These are phyloP conservation scores for Eupithecia abbreviata DNA, from an alignment of 2,888 invertebrate species.

Conservation along the genomic window DNA sequence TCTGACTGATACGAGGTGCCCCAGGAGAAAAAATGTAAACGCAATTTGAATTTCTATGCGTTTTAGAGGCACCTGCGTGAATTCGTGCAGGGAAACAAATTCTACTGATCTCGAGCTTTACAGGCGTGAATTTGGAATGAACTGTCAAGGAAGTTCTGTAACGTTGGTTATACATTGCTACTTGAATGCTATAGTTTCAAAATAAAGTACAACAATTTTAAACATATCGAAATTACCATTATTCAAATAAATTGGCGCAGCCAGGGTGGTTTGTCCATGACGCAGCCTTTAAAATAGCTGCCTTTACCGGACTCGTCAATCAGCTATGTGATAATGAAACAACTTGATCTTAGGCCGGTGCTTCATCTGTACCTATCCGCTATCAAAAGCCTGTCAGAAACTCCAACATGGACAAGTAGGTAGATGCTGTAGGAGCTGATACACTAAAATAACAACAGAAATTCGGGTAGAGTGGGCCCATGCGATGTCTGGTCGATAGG, in stretches of 20 bases:
- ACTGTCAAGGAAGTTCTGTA: conserved; percentile 5
- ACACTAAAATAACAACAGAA: conserved; percentile 49
- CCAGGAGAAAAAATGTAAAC: conserved; percentile 80
- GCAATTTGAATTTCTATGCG: conserved; percentile 81
- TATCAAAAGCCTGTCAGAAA: conserved; percentile 25
- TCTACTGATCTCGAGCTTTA: conserved; percentile 27
- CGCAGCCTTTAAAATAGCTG: too few relatives aligned
- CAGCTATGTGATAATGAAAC: background rate
- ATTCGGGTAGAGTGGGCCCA: conserved; percentile 62
- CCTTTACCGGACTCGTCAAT: background rate
- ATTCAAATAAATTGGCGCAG: background rate
- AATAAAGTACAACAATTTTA: background rate
- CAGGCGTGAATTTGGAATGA: conserved; percentile 8
- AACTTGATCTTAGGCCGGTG: background rate
- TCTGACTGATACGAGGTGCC: conserved; percentile 77
- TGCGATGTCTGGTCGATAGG: conserved; percentile 70
- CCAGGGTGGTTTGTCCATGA: background rate
- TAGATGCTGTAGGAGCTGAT: conserved; percentile 33
- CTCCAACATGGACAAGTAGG: conserved; percentile 13
- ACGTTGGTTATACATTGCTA: background rate
- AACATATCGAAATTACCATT: background rate
- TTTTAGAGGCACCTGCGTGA: conserved; percentile 73
- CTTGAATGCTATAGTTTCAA: background rate
- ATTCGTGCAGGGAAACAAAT: conserved; percentile 46
- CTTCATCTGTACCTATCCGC: background rate